These are phyloP conservation scores for Parasteatoda tepidariorum DNA, from an alignment of 1,140 invertebrate genomes.

Conservation along the genomic window DNA sequence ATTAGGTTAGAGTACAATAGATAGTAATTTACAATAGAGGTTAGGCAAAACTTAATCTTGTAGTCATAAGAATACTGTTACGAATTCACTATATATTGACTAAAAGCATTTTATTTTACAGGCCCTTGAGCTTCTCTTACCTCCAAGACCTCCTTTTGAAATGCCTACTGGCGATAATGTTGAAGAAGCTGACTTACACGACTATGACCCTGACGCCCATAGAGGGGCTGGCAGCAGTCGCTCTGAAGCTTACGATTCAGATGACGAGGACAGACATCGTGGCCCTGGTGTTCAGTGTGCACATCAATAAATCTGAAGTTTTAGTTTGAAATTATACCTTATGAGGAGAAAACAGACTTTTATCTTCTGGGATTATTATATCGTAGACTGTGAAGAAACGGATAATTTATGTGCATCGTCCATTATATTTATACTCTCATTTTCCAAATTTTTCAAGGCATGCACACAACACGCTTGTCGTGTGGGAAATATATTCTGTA, in stretches of 20 bases:
- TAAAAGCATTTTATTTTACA: constrained; percentile 65
- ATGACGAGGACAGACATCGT: constrained; percentile 75
- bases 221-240: constrained; percentile 65
- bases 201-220: constrained; percentile 75
- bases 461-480: constrained; percentile 29
- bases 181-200: constrained; percentile 84
- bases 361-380: constrained; percentile 15
- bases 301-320: constrained; percentile 73
- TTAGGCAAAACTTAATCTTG: too few relatives aligned
- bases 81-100: too few relatives aligned
- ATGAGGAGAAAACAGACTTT: constrained; percentile 1
- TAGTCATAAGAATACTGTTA: too few relatives aligned
- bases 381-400: not conserved
- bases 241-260: constrained; percentile 77
- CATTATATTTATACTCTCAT: constrained; percentile 37
- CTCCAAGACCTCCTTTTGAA: constrained; percentile 75
- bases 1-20: too few relatives aligned
- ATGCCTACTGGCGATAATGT: constrained; percentile 80
- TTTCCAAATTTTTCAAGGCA: not conserved
- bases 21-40: too few relatives aligned
- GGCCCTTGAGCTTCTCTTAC: constrained; percentile 79
- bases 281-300: constrained; percentile 77
- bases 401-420: constrained; percentile 8
- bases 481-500: constrained; percentile 24
- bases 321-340: not conserved